Conservation (phyloP, 2,797 vertebrate genomes). For the Pseudomugil tenellus region DNA sequence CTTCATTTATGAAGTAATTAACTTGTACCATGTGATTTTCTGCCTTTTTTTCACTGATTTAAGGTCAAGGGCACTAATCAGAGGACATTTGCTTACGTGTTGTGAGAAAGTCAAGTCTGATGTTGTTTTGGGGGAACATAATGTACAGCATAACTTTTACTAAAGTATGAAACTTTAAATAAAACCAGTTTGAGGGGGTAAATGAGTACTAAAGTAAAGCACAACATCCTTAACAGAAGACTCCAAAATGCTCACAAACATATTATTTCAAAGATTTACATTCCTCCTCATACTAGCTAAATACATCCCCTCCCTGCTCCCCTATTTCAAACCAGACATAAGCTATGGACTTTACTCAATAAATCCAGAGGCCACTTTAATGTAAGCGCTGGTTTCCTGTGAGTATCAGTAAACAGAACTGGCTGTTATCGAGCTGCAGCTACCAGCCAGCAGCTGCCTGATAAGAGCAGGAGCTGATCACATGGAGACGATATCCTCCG, state of each 20-base stretch:
- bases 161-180: background rate
- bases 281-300: conserved; percentile 39
- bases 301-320: conserved; percentile 6
- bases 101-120: background rate
- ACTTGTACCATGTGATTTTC: background rate
- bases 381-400: conserved; percentile 73
- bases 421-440: conserved; percentile 65
- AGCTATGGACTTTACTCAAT: conserved; percentile 70
- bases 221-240: conserved; percentile 3
- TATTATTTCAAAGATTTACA: conserved; percentile 39
- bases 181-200: background rate
- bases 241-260: conserved; percentile 3
- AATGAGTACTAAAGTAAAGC: background rate
- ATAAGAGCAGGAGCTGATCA: conserved; percentile 57
- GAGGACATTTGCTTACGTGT: background rate
- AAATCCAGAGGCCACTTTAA: conserved; percentile 62
- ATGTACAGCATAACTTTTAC: background rate
- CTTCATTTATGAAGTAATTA: background rate
- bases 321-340: conserved; percentile 25
- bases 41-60: background rate
- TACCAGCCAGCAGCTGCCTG: conserved; percentile 60
- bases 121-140: background rate
- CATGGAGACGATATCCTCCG: conserved; percentile 22
- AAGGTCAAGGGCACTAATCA: background rate
- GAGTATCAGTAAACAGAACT: conserved; percentile 77